Evolutionary conservation across 2,888 invertebrate species (phyloP).

Genomic region (Eubasilissa splendida): DNA sequence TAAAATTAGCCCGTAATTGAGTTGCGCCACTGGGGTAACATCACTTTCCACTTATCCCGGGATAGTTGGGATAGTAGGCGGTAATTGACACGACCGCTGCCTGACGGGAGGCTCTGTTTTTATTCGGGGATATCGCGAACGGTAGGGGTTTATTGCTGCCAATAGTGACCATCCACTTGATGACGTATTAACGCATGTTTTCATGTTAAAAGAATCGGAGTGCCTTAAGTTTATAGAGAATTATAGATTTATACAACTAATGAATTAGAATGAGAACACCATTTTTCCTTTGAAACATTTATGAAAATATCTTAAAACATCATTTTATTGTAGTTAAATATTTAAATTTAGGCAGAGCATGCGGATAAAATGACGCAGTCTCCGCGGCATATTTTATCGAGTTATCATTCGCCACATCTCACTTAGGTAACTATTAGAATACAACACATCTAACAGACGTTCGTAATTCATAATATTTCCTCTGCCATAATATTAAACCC

Average conservation of each 20-base stretch:
- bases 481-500: conserved; percentile 22
- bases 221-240: conserved; percentile 73
- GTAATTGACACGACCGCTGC: no score
- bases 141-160: not conserved
- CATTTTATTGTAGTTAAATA: conserved; percentile 49
- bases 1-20: no score
- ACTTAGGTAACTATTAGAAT: conserved; percentile 30
- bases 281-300: conserved; percentile 49
- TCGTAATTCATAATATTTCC: conserved; percentile 1
- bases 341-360: conserved; percentile 21
- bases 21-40: no score
- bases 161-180: conserved; percentile 19
- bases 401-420: conserved; percentile 39
- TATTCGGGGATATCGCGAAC: not conserved
- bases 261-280: conserved; percentile 55
- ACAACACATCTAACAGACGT: not conserved
- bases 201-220: conserved; percentile 65
- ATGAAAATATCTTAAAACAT: conserved; percentile 42
- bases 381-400: conserved; percentile 8
- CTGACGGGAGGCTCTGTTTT: not conserved
- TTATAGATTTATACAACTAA: conserved; percentile 62
- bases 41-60: no score
- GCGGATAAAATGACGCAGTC: conserved; percentile 19
- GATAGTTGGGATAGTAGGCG: no score
- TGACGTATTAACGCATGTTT: conserved; percentile 39